Evolutionary conservation across 2,797 vertebrate genomes (phyloP).

Genomic region (Echeneis naucrates): DNA sequence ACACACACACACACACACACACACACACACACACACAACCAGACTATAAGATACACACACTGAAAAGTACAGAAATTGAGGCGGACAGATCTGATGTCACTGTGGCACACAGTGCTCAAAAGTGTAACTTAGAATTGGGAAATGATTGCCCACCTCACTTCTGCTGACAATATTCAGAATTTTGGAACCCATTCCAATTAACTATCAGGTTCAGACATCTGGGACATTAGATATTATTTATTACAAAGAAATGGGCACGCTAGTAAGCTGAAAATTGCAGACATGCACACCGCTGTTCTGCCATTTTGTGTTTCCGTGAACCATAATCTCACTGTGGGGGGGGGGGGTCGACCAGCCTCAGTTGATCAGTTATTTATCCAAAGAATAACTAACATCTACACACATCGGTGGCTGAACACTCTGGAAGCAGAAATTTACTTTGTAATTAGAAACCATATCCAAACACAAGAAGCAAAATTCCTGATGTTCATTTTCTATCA

Average conservation of each 20-base stretch:
- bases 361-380: background rate
- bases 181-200: slow-evolving; percentile 61
- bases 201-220: slow-evolving; percentile 51
- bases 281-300: background rate
- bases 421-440: background rate
- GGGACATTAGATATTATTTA: slow-evolving; percentile 59
- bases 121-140: slow-evolving; percentile 51
- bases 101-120: slow-evolving; percentile 17
- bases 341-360: background rate
- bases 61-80: background rate
- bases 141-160: slow-evolving; percentile 69
- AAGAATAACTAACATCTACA: background rate
- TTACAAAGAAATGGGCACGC: slow-evolving; percentile 27
- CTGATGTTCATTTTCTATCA: slow-evolving; percentile 4
- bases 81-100: slow-evolving; percentile 7
- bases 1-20: background rate
- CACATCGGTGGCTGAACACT: background rate
- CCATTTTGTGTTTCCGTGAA: background rate
- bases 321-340: background rate
- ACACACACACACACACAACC: too few relatives aligned
- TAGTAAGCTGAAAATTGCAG: slow-evolving; percentile 6
- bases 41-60: background rate
- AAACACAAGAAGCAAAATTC: background rate
- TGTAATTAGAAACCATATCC: background rate
- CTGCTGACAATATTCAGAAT: slow-evolving; percentile 53